Evolutionary conservation across 2,888 invertebrate genomes (phyloP).

Genomic region (Agriopis marginaria): DNA sequence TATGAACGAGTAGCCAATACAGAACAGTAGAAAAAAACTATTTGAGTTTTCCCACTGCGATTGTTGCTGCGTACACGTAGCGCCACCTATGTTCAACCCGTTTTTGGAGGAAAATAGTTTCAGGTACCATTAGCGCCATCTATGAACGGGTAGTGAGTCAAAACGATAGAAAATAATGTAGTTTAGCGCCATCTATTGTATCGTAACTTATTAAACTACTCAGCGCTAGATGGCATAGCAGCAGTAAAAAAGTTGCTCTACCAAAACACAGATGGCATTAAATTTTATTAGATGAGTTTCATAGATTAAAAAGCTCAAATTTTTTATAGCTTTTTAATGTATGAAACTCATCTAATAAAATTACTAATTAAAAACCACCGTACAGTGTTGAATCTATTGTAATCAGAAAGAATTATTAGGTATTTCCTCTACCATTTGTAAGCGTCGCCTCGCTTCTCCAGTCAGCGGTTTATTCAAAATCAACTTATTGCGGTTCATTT

Average conservation of each 20-base stretch:
- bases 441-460: too few species aligned
- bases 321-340: neutral
- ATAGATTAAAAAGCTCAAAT: too few species aligned
- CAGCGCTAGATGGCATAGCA: conserved; percentile 55
- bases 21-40: too few species aligned
- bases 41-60: neutral
- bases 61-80: neutral
- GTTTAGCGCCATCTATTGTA: conserved; percentile 38
- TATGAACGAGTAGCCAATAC: conserved; percentile 45
- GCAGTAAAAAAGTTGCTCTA: neutral
- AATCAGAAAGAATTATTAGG: too few species aligned
- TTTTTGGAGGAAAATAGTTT: too few species aligned
- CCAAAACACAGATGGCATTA: conserved; percentile 27
- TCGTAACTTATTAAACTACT: conserved; percentile 35
- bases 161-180: neutral
- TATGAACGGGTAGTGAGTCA: neutral
- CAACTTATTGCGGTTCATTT: too few species aligned
- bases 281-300: too few species aligned
- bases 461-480: too few species aligned
- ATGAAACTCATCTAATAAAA: neutral
- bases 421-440: too few species aligned
- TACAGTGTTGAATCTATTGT: too few species aligned
- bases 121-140: conserved; percentile 22
- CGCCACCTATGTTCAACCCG: conserved; percentile 25
- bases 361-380: too few species aligned